Conservation (phyloP, 1,140 invertebrate species). For the Aphidius ervi region DNA sequence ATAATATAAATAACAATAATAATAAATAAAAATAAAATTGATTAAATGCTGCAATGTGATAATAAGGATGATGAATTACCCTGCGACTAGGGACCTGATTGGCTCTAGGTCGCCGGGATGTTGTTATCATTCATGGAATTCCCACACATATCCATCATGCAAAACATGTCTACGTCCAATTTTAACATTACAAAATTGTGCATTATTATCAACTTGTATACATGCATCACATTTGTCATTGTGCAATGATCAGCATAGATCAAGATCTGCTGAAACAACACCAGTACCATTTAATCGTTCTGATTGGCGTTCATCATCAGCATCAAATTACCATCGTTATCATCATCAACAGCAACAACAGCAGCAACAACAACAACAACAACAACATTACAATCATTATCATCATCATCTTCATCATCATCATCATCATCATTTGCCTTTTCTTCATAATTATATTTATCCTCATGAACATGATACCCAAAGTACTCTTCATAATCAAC, state of each 20-base stretch:
- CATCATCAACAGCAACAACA: conserved; percentile 35
- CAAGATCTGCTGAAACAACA: conserved; percentile 25
- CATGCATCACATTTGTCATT: conserved; percentile 26
- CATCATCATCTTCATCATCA: no score
- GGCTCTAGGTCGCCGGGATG: conserved; percentile 52
- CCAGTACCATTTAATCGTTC: conserved; percentile 27
- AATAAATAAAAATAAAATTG: conserved; percentile 8
- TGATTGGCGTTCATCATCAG: conserved; percentile 28
- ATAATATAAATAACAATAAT: no score
- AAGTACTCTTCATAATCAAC: no score
- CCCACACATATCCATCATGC: conserved; percentile 43
- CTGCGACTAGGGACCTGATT: conserved; percentile 50
- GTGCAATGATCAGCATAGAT: conserved; percentile 26
- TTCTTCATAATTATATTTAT: no score
- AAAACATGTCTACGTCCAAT: conserved; percentile 43
- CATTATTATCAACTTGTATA: conserved; percentile 20
- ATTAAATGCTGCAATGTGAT: conserved; percentile 44
- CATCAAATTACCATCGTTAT: conserved; percentile 38
- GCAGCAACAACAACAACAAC: conserved; percentile 24
- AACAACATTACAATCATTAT: not conserved
- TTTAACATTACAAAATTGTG: conserved; percentile 39
- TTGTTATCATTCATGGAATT: conserved; percentile 48
- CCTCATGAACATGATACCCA: no score
- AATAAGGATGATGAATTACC: conserved; percentile 48
- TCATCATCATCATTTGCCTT: no score